These are phyloP conservation scores for Melikaiella ostensackeni DNA, from an alignment of 2,888 invertebrate genomes.

Conservation along the genomic window DNA sequence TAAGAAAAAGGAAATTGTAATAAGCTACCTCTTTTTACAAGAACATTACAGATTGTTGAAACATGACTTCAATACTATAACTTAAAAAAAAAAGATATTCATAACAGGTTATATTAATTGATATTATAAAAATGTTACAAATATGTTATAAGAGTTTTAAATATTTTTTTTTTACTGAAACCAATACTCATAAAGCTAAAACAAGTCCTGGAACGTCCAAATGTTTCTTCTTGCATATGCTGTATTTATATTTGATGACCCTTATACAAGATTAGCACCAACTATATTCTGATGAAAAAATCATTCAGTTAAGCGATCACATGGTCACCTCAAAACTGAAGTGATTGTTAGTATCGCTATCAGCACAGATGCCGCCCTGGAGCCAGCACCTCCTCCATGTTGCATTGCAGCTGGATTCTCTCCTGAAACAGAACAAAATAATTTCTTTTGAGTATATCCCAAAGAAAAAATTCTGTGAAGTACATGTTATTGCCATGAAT, in stretches of 20 bases:
- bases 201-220: background rate
- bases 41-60: background rate
- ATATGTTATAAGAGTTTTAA: background rate
- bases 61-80: background rate
- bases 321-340: slow-evolving; percentile 74
- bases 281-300: slow-evolving; percentile 48
- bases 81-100: background rate
- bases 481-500: slow-evolving; percentile 48
- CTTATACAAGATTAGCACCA: slow-evolving; percentile 45
- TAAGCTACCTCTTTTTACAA: background rate
- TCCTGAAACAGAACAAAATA: slow-evolving; percentile 65
- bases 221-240: background rate
- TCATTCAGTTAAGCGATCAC: slow-evolving; percentile 57
- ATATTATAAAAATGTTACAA: background rate
- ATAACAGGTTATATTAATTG: background rate
- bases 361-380: slow-evolving; percentile 64
- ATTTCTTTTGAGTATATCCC: background rate
- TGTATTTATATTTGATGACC: background rate
- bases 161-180: background rate
- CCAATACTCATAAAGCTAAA: background rate
- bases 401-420: slow-evolving; percentile 76
- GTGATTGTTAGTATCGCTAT: slow-evolving; percentile 65
- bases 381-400: slow-evolving; percentile 66
- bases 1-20: background rate
- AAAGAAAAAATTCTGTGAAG: background rate